Percentiles rank a stretch among this genome's conserved stretches.
Evolutionary conservation across 2,888 invertebrate genomes (phyloP).

Genomic region (Rhynchonema sp.): DNA sequence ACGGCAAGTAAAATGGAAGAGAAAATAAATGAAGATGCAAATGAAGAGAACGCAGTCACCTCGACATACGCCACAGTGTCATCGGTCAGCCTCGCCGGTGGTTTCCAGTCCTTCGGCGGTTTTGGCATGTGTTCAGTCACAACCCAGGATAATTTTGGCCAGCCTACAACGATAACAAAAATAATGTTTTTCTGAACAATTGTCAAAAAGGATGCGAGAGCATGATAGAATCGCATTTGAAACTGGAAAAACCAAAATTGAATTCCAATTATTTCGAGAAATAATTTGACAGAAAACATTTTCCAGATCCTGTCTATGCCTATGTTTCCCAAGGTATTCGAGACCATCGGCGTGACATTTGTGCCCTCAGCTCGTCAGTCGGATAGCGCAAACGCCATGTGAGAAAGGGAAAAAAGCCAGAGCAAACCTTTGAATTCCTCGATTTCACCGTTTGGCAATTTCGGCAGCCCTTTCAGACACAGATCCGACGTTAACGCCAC

Average conservation of each 20-base stretch:
- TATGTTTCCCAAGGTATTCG: no score
- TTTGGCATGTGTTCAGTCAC: conserved; percentile 83
- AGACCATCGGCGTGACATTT: no score
- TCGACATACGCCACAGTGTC: conserved; percentile 91
- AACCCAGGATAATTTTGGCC: conserved; percentile 47
- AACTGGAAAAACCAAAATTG: no score
- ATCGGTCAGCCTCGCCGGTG: conserved; percentile 72
- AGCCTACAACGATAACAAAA: no score
- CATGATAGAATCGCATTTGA: no score
- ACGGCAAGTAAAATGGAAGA: conserved; percentile 1
- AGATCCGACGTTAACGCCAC: conserved; percentile 95
- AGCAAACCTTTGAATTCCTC: not conserved
- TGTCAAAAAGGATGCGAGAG: no score
- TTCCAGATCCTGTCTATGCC: no score
- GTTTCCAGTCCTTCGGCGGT: conserved; percentile 88
- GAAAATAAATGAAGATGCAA: not conserved
- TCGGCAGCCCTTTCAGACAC: conserved; percentile 75
- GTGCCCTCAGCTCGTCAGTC: conserved; percentile 79
- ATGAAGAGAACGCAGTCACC: conserved; percentile 17
- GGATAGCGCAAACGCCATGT: no score
- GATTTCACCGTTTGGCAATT: conserved; percentile 47
- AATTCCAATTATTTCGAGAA: no score
- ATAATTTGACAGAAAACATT: no score
- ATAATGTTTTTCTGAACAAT: no score
- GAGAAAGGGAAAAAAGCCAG: no score